These are phyloP conservation scores for Chaetophractus vellerosus DNA, from an alignment of 2,797 vertebrate species.

Conservation along the genomic window DNA sequence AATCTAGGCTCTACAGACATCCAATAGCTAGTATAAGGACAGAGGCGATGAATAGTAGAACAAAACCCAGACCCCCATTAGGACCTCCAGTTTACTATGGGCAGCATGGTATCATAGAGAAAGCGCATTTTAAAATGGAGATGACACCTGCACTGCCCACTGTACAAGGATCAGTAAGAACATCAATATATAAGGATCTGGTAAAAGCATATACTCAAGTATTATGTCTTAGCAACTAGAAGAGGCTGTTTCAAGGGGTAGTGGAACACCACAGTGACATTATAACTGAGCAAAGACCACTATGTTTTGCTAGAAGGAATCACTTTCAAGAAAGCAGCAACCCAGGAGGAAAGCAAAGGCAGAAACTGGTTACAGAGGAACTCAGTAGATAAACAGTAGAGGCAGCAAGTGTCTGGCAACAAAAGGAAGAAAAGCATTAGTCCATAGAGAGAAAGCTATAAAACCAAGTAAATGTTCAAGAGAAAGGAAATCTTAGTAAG, in stretches of 20 bases:
- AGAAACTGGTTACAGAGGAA: conserved; percentile 49
- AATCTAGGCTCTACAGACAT: conserved; percentile 37
- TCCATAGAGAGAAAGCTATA: conserved; percentile 33
- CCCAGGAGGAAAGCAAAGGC: conserved; percentile 35
- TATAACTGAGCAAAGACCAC: conserved; percentile 50
- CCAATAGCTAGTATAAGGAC: neutral
- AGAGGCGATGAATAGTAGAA: neutral
- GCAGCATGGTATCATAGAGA: neutral
- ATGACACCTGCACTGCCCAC: neutral
- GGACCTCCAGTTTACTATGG: neutral
- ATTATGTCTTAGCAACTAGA: neutral
- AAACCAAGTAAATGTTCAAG: conserved; percentile 49
- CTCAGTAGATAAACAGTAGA: conserved; percentile 13
- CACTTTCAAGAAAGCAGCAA: conserved; percentile 62
- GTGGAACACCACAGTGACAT: neutral
- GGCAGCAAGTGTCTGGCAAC: conserved; percentile 37
- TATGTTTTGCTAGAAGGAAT: conserved; percentile 60
- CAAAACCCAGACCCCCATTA: neutral
- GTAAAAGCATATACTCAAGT: neutral
- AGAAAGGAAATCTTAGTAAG: conserved; percentile 54
- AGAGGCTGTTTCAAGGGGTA: neutral
- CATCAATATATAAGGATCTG: neutral
- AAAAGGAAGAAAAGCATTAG: neutral
- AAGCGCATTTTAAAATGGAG: neutral
- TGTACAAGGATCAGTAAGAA: neutral